Base-by-base conservation (phyloP, 2,888 invertebrate species). In the Agelastica alni region DNA sequence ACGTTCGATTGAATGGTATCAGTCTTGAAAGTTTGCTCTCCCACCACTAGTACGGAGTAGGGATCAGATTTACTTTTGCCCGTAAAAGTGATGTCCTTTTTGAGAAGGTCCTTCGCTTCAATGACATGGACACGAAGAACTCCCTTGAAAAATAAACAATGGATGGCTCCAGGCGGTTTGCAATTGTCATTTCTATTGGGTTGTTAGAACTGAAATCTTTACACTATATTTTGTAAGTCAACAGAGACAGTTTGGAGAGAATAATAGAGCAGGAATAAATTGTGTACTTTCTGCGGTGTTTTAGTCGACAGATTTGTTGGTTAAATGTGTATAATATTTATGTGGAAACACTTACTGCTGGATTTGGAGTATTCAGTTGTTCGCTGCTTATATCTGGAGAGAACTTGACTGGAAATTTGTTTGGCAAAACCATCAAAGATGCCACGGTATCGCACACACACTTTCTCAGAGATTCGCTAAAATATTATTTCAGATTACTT, bases 51-150 rank as follows among this genome's bases (percentile, higher is more conserved):
- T 44, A 94, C 84, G 41, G 91, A 91, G 77, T 98, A 99, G 2
- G 98, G 98, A 82, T 99, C 98, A 1, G 96, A 96, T 80, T 96
- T 97, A 73, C 96, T 94, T 77, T 85, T 81, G 71, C 93, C 94
- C 68, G 96, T 77, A 75, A 98, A 82, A 30, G 91, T 85, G 42
- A 96, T 88, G 77, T 99, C 98, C 78, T 93, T 96, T 76, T 92
- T 96, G 87, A 94, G 91, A 14, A 99, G 83, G 76, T 98, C 90
- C 75, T 91, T 89, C 3, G 95, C 98, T 81, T 95, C 94, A 5
- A 97, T 87, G 4, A 97, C 87, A 75, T 96, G 93, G 49, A 99
- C 89, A 62, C 97, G 83, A 47, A 99, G 80, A 34, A 98, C 90
- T 59, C 98, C 98, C 93, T 96, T 3, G 26, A 45, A 45, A 31